These are phyloP conservation scores for Hyles euphorbiae DNA, from an alignment of 1,140 invertebrate species.

Conservation along the genomic window DNA sequence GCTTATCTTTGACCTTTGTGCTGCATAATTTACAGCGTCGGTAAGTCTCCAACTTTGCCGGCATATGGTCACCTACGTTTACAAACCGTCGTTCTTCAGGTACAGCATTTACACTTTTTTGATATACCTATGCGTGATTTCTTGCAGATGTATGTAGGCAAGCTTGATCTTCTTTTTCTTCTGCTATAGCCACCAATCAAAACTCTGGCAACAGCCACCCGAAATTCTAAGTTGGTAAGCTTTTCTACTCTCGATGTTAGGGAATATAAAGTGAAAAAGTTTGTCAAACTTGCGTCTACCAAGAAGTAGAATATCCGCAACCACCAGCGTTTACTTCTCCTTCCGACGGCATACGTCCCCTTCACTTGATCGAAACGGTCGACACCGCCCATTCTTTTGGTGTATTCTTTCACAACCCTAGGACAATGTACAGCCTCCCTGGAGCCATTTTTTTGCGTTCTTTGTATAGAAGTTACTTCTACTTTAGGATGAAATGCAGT, in stretches of 20 bases:
- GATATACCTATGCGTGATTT: constrained; percentile 20
- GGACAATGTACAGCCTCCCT: no score
- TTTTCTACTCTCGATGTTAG: constrained; percentile 10
- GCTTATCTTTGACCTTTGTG: constrained; percentile 31
- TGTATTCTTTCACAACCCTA: no score
- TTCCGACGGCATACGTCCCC: constrained; percentile 21
- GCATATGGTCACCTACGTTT: constrained; percentile 30
- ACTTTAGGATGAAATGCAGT: no score
- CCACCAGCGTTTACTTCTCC: constrained; percentile 20
- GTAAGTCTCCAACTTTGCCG: constrained; percentile 23
- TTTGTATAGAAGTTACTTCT: no score
- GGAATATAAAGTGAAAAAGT: no score
- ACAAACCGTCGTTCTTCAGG: constrained; percentile 21
- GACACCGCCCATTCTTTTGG: constrained; percentile 33
- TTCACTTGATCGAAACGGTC: constrained; percentile 36
- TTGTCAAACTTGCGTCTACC: constrained; percentile 19
- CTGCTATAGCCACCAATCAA: constrained; percentile 28
- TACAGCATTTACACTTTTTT: constrained; percentile 25
- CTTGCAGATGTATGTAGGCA: constrained; percentile 14
- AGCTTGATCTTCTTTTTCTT: constrained; percentile 27
- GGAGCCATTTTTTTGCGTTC: no score
- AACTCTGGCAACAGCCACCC: constrained; percentile 33
- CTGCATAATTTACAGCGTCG: constrained; percentile 32
- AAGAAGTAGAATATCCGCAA: constrained; percentile 18
- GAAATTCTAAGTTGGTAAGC: constrained; percentile 32